These are phyloP conservation scores for Brenthis daphne DNA, from an alignment of 2,888 invertebrate species.

Conservation along the genomic window DNA sequence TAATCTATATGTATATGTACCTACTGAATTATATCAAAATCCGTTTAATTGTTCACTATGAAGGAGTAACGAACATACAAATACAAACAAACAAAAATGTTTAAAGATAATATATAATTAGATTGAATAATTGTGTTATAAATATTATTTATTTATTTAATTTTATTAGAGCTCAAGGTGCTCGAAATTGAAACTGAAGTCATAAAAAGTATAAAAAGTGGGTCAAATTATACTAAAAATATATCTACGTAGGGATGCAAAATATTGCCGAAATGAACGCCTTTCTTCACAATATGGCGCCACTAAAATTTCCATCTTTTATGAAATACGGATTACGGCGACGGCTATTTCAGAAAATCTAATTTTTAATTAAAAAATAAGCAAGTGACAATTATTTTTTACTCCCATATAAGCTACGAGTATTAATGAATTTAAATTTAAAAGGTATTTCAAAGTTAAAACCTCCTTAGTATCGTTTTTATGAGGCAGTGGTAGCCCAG, in stretches of 20 bases:
- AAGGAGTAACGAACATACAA: too few species aligned
- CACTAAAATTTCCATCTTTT: conserved; percentile 78
- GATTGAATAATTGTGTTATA: not conserved
- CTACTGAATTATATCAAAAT: too few species aligned
- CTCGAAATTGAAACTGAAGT: conserved; percentile 34
- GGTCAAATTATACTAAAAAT: conserved; percentile 64
- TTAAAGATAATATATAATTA: conserved; percentile 4
- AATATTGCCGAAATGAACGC: conserved; percentile 72
- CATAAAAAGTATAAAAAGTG: conserved; percentile 42
- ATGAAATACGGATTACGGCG: conserved; percentile 74
- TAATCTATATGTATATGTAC: too few species aligned
- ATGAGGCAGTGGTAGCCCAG: too few species aligned
- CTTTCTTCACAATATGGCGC: conserved; percentile 79
- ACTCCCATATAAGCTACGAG: conserved; percentile 4
- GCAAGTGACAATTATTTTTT: conserved; percentile 73
- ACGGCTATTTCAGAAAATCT: conserved; percentile 67
- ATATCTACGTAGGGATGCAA: conserved; percentile 64
- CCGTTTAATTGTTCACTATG: too few species aligned
- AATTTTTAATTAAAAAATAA: conserved; percentile 66
- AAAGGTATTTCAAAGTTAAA: conserved; percentile 4
- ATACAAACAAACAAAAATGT: not conserved
- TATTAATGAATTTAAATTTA: conserved; percentile 13
- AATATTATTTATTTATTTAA: conserved; percentile 26
- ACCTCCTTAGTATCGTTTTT: not conserved
- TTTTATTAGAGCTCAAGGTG: conserved; percentile 44